Percentiles rank a stretch among this genome's conserved stretches.
phyloP scores from a whole-genome alignment of 2,888 invertebrate genomes.

The Lepetodrilus schrolli region DNA sequence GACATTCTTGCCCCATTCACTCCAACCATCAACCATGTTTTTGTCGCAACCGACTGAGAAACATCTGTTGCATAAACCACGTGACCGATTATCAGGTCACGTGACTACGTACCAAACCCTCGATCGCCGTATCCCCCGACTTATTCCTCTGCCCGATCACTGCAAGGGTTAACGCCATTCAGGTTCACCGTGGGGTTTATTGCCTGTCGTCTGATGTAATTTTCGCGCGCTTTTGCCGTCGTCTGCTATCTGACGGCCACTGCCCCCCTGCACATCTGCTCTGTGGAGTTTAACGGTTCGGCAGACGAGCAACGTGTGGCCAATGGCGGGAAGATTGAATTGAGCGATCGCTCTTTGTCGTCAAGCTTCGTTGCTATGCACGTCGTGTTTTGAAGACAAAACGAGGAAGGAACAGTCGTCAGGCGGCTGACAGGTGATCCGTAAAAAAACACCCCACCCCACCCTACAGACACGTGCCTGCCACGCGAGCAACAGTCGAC shows the following conservation, averaged over 20 bases:
- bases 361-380: background rate
- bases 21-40: background rate
- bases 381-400: background rate
- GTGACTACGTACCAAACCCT: background rate
- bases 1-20: background rate
- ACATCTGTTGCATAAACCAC: slow-evolving; percentile 22
- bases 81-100: slow-evolving; percentile 3
- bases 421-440: slow-evolving; percentile 3
- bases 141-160: too few relatives aligned
- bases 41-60: background rate
- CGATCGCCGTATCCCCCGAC: too few relatives aligned
- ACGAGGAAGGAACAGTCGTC: background rate
- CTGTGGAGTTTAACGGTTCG: slow-evolving; percentile 13
- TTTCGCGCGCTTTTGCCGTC: slow-evolving; percentile 18
- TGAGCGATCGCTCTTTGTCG: background rate
- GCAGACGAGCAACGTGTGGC: background rate
- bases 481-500: slow-evolving; percentile 15
- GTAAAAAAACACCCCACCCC: too few relatives aligned
- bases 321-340: slow-evolving; percentile 7
- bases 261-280: background rate
- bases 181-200: background rate
- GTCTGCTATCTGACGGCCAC: slow-evolving; percentile 13
- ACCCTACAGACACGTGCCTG: slow-evolving; percentile 23
- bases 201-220: background rate
- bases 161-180: background rate